Conservation (phyloP, 1,140 invertebrate genomes). For the Drosophila saltans region DNA sequence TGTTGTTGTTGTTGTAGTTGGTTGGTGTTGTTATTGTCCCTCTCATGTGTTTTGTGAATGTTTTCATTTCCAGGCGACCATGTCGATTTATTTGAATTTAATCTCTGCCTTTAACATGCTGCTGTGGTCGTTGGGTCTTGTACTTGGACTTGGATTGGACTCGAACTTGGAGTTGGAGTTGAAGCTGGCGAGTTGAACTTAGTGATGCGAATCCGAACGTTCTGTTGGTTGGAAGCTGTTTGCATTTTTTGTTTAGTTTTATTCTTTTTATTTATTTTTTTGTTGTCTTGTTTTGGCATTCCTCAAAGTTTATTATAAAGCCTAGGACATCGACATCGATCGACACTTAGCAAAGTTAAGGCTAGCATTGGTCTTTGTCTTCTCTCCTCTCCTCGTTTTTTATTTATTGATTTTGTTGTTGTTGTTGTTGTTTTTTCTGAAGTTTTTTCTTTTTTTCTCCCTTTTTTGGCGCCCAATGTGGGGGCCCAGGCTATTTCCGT, state of each 20-base stretch:
- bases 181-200: constrained; percentile 17
- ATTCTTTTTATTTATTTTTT: constrained; percentile 24
- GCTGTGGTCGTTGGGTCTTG: constrained; percentile 31
- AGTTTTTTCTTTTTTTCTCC: too few relatives aligned
- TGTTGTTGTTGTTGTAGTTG: constrained; percentile 13
- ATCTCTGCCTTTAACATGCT: constrained; percentile 73
- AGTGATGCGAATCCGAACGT: constrained; percentile 26
- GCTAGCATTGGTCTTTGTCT: not conserved
- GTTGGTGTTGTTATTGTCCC: constrained; percentile 49
- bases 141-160: constrained; percentile 22
- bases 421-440: too few relatives aligned
- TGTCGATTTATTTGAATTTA: constrained; percentile 83
- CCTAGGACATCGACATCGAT: constrained; percentile 66
- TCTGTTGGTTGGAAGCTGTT: constrained; percentile 34
- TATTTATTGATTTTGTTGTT: too few relatives aligned
- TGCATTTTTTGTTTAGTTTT: constrained; percentile 38
- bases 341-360: constrained; percentile 46
- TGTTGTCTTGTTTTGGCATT: constrained; percentile 35
- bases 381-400: too few relatives aligned
- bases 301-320: constrained; percentile 63
- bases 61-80: constrained; percentile 77
- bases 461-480: constrained; percentile 15
- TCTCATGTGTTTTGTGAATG: constrained; percentile 71
- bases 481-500: constrained; percentile 34
- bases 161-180: constrained; percentile 43